Evolutionary conservation across 2,888 invertebrate species (phyloP), one percentile per base, ranked within the genome.

Genomic region (Phania funesta): DNA sequence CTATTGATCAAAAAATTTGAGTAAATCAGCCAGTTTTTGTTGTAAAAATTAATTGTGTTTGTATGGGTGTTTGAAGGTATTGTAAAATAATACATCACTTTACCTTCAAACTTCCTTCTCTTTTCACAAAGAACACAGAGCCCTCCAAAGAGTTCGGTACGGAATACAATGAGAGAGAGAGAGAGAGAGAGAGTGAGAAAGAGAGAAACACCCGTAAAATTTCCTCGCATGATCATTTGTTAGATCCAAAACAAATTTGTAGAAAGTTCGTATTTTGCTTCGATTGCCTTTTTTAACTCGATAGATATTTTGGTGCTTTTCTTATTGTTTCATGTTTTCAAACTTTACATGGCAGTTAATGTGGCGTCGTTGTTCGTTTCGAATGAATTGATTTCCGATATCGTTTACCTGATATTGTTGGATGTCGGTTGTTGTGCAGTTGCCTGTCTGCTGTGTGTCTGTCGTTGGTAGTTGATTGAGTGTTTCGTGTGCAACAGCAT

Each of bases 1-100:
- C 48, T 50, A 48, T 50, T 35, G 32, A 75, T 38, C 83, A 81
- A 67, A 82, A 84, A 84, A 84, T 83, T 82, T 84, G 84, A 83
- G 84, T 84, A 84, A 78, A 83, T 80, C 67, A 64, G 77, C 68
- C 32, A 80, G 8, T 50, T 35, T 18, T 46, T 48, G 26, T 60
- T 62, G 68, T 81, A 65, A 38, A 78, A 58, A 78, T 70, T 60
- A 82, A 82, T 82, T 78, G 56, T 58, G 50, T 68, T 71, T 60
- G 58, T 32, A 35, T 62, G 48, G 8, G 24, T 29, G n/a, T 48
- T 18, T 24, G 16, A 22, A 24, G 32, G 44, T 29, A 48, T 18
- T n/a, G 18, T 4, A 48, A 50, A 56, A 41, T 50, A 16, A 41
- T 16, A 26, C 46, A 77, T 16, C 26, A 67, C 35, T 46, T 54